Percentiles rank a stretch among this genome's conserved stretches.
phyloP scores from a whole-genome alignment of 2,797 vertebrate species.

The Myotis myotis region DNA sequence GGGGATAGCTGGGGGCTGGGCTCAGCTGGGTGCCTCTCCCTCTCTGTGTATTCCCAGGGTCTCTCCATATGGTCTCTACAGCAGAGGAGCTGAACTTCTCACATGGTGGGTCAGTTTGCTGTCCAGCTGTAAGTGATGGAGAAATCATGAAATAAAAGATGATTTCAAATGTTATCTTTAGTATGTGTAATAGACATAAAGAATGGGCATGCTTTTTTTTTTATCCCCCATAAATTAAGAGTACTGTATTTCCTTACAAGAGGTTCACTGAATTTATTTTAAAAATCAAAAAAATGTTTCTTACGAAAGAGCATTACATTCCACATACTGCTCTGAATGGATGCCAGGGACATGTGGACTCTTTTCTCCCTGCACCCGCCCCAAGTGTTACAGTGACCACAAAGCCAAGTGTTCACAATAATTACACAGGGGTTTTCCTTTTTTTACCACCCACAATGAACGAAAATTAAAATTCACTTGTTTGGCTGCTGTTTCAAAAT shows the following conservation, averaged over 20 bases:
- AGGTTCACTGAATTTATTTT: slow-evolving; percentile 87
- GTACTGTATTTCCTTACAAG: slow-evolving; percentile 58
- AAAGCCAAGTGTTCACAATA: slow-evolving; percentile 87
- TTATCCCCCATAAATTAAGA: slow-evolving; percentile 21
- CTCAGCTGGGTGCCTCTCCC: not conserved
- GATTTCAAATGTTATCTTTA: not conserved
- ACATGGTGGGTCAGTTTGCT: not conserved
- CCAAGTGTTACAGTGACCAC: slow-evolving; percentile 83
- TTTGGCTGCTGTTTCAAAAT: slow-evolving; percentile 87
- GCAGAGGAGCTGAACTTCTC: not conserved
- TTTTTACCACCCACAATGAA: slow-evolving; percentile 83
- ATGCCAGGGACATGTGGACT: slow-evolving; percentile 82
- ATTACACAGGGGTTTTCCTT: slow-evolving; percentile 84
- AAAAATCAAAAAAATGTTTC: slow-evolving; percentile 85
- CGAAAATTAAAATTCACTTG: slow-evolving; percentile 49
- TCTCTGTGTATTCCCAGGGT: not conserved
- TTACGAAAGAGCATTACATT: slow-evolving; percentile 90
- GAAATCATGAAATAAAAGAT: not conserved
- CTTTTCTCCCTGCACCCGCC: slow-evolving; percentile 72
- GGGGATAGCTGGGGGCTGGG: not conserved
- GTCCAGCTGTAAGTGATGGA: not conserved
- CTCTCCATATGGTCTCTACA: not conserved
- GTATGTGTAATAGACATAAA: not conserved
- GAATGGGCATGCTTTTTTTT: not conserved
- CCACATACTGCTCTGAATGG: slow-evolving; percentile 88